Conservation (phyloP, 2,888 invertebrate species). For the Nymphalis polychloros region DNA sequence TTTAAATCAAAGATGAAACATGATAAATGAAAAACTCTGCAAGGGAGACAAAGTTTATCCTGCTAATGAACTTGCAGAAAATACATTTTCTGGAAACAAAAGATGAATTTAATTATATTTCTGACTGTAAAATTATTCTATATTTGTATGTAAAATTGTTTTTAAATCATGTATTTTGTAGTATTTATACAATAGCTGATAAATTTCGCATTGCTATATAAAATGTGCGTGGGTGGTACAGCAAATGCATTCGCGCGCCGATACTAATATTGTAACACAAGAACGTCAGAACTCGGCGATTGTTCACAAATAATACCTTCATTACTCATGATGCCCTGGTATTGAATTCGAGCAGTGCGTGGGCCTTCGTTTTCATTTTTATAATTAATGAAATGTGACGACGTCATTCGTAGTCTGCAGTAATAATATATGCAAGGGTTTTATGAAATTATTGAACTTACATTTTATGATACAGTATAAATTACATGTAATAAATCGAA, state of each 20-base stretch:
- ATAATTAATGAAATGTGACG: not conserved
- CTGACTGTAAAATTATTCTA: slow-evolving; percentile 6
- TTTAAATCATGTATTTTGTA: not conserved
- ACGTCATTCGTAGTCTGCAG: no score
- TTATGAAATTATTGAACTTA: no score
- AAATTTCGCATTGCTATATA: not conserved
- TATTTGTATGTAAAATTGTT: not conserved
- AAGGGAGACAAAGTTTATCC: slow-evolving; percentile 21
- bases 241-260: slow-evolving; percentile 15
- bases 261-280: slow-evolving; percentile 1
- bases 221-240: slow-evolving; percentile 15
- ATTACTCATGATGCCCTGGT: slow-evolving; percentile 29
- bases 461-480: no score
- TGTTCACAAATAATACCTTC: slow-evolving; percentile 26
- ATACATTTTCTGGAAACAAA: slow-evolving; percentile 19
- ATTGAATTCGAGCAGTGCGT: slow-evolving; percentile 24
- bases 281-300: slow-evolving; percentile 26
- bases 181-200: not conserved
- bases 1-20: slow-evolving; percentile 18
- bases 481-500: no score
- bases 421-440: no score
- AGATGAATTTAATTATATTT: slow-evolving; percentile 13
- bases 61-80: slow-evolving; percentile 27
- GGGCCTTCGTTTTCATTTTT: slow-evolving; percentile 14
- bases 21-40: slow-evolving; percentile 8